Base-by-base conservation (phyloP, 2,797 vertebrate species). In the Lutjanus argentimaculatus region DNA sequence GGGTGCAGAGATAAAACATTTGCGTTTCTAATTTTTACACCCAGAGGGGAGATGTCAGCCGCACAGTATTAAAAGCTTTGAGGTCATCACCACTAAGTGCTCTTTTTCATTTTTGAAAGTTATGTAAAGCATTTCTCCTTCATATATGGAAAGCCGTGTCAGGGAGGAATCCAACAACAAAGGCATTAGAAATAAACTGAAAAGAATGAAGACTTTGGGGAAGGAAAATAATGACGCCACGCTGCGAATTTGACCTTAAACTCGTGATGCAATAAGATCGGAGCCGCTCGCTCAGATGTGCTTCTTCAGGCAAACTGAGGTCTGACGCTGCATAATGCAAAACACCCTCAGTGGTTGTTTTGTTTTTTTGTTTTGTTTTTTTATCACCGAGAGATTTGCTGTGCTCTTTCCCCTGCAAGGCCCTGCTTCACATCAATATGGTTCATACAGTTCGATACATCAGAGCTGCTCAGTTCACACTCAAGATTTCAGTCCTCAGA, bases 241-340 rank as follows among this genome's bases (percentile, higher is more conserved):
- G 49, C 66, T 64, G 57, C 19, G 72, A 79, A 59, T 79, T 70
- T 84, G 73, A 86, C 79, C 76, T 84, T 55, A 72, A 75, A 80
- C 22, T 61, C 21, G 3, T 36, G 75, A 79, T 9, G 11, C 48
- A 16, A 22, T 25, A 53, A 81, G 67, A 57, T 75, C 0, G 30
- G 16, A 71, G 57, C 53, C 6, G 25, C 69, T 71, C 15, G 17
- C 45, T 62, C 21, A 45, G 43, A 65, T 75, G 62, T 62, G 51
- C 22, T 65, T 72, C 63, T 80, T 15, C 25, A 68, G 58, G 77
- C 62, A 64, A 75, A 75, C 73, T 30, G 68, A 82, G 43, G 61
- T 72, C 84, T 82, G 74, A 80, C 6, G 40, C 68, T 62, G 74
- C 77, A 80, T 75, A 78, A 82, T 82, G 73, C 70, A 72, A 80